Evolutionary conservation across 2,113 vertebrate species (phyloP), one percentile per base, ranked within the genome.

Genomic region (Neodon shergylaensis): DNA sequence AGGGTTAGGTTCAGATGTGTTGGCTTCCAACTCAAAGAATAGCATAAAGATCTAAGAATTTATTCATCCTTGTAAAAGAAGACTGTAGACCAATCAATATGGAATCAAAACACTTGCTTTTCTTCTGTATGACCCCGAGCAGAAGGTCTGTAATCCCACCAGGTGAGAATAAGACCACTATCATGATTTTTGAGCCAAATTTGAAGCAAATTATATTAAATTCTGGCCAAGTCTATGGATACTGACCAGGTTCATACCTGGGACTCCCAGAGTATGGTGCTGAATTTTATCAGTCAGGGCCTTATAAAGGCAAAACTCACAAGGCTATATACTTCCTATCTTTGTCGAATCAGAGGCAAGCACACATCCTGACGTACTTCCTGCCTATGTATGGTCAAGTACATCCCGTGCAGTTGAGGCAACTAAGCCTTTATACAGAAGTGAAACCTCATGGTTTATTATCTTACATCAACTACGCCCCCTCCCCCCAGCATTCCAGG

Each of bases 31-130:
- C 49, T 77, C 36, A 92, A 95, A 93, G 82, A 72, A 79, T 47
- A 58, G 58, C 11, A 39, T 89, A 76, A 88, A 58, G 70, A 90
- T 22, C 72, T 73, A 49, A 26, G 76, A 88, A 39, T 90, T 89
- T 68, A 84, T 91, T 85, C 24, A 61, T 14, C 84, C 42, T 89
- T 82, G 65, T 86, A 66, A 93, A 82, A 84, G 77, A 95, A 76
- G 42, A 21, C 54, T 39, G 21, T 10, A 36, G 36, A 26, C 58
- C 73, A 82, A 14, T 58, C 42, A 76, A 3, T 5, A 31, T 42
- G 2, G 24, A 10, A 81, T 58, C 54, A 5, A 92, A 58, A 42
- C 0, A 13, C n/a, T 65, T 22, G 26, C 17, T 77, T 93, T 76
- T 74, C 72, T 89, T 13, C 26, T 81, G 22, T 3, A 33, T 12